phyloP scores from a whole-genome alignment of 2,113 vertebrate species.

The Podocnemis expansa region DNA sequence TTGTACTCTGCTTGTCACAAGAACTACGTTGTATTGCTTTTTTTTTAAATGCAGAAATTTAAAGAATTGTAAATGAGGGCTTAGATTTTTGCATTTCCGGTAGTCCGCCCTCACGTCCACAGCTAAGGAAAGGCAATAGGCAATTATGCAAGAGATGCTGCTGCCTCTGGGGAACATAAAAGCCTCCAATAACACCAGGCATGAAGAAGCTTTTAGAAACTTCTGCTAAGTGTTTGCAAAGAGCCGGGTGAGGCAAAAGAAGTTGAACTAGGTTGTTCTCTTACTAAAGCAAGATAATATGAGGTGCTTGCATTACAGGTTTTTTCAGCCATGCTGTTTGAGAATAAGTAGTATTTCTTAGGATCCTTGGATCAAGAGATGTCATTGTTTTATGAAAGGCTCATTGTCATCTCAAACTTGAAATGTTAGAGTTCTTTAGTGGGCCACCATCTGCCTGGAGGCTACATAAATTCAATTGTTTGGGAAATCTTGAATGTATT shows the following conservation, averaged over 20 bases:
- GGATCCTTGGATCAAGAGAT: background rate
- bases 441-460: background rate
- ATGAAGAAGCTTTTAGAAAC: background rate
- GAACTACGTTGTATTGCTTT: background rate
- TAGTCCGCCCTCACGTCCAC: background rate
- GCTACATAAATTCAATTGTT: background rate
- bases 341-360: background rate
- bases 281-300: background rate
- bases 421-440: background rate
- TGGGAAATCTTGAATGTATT: background rate
- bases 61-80: rapidly evolving
- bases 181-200: background rate
- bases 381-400: background rate
- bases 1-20: background rate
- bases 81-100: background rate
- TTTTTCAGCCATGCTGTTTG: background rate
- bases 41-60: background rate
- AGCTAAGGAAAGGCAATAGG: background rate
- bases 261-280: background rate
- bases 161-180: background rate
- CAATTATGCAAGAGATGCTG: background rate
- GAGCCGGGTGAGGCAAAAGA: background rate
- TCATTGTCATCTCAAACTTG: background rate
- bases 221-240: rapidly evolving
- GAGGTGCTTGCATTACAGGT: background rate